These are phyloP conservation scores for Anarsia innoxiella DNA, from an alignment of 2,888 invertebrate genomes.

Conservation along the genomic window DNA sequence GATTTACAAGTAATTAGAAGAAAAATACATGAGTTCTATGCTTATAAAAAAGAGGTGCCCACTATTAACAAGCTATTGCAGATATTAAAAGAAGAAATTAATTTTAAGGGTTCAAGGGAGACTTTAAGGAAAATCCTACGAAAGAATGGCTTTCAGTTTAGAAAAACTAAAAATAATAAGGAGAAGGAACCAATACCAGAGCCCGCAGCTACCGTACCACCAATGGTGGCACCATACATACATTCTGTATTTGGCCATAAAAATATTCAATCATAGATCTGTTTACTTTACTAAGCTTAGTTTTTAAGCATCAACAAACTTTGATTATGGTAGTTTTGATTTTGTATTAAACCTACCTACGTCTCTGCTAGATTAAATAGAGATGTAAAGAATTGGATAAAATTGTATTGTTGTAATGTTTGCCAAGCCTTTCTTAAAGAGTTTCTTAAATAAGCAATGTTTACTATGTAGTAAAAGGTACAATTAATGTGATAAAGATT, in stretches of 20 bases:
- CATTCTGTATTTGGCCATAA: slow-evolving; percentile 66
- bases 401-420: too few species aligned
- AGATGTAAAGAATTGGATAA: too few species aligned
- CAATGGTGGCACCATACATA: slow-evolving; percentile 64
- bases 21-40: slow-evolving; percentile 67
- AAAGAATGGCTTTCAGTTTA: slow-evolving; percentile 65
- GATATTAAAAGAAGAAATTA: slow-evolving; percentile 62
- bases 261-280: slow-evolving; percentile 52
- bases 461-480: too few species aligned
- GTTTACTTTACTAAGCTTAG: too few species aligned
- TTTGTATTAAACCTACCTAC: too few species aligned
- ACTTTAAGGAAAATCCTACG: slow-evolving; percentile 60
- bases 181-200: slow-evolving; percentile 53
- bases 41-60: slow-evolving; percentile 66
- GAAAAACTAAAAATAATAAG: slow-evolving; percentile 63
- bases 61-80: slow-evolving; percentile 63
- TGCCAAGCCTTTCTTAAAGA: too few species aligned
- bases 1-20: slow-evolving; percentile 61
- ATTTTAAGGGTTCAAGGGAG: slow-evolving; percentile 64
- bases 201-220: slow-evolving; percentile 44
- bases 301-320: too few species aligned
- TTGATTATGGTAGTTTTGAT: too few species aligned
- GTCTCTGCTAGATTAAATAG: too few species aligned
- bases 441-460: too few species aligned
- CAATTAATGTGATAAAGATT: too few species aligned